Base-by-base conservation (phyloP, 2,888 invertebrate species). In the Caradrina clavipalpis region DNA sequence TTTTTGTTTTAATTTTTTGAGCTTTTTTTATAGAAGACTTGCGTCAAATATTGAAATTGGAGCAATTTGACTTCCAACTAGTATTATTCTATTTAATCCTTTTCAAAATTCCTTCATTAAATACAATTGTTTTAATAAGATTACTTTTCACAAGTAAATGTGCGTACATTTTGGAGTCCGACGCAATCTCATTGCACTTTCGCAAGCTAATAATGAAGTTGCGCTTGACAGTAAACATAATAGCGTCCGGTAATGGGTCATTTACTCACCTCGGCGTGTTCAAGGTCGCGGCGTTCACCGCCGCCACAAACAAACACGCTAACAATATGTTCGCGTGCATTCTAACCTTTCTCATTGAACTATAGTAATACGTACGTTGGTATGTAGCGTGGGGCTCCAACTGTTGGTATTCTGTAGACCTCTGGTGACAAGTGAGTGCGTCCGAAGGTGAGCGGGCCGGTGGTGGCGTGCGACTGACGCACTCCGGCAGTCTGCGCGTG, bases 241-340 rank as follows among this genome's bases (percentile, higher is more conserved):
- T 51, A 51, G n/a, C 11, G 35, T 39, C 21, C 17, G 49, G 45
- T 58, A n/a, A 62, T 67, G 13, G 54, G 65, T 55, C 39, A 54
- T 53, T 54, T 22, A 84, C 88, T 87, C 71, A 89, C 88, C 83
- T 87, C 73, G 55, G 26, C 54, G 55, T 65, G 56, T 53, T 73
- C 88, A 90, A 90, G 90, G 91, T 75, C 87, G 89, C 88, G 57
- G 87, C 85, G 49, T 74, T 64, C 55, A 71, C 82, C 60, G 71
- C 72, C 22, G 49, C 62, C 61, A 72, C 21, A 65, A 69, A 78
- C 59, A 65, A 75, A 60, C 76, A 69, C 71, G 73, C 64, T 73
- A 83, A 78, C 58, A 80, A 76, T 49, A 72, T 58, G 61, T 49
- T 71, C 39, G 45, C 49, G 61, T 22, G 65, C 79, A 83, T 76